A percentile compares a stretch with the other conserved stretches of the same genome.
These are phyloP conservation scores for Sebastes miniatus DNA, from an alignment of 2,797 vertebrate species.

Conservation along the genomic window DNA sequence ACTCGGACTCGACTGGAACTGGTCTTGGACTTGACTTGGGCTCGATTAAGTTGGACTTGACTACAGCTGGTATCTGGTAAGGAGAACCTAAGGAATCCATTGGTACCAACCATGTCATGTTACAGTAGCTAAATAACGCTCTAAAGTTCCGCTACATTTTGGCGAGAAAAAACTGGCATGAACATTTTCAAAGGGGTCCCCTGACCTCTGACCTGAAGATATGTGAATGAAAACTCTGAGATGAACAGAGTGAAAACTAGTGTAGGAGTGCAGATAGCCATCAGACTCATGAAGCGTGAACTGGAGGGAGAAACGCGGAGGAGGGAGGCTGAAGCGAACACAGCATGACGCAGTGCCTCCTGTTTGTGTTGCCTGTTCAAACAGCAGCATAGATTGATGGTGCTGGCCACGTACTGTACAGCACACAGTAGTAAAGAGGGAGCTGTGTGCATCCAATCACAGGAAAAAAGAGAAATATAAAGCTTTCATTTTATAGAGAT, in stretches of 20 bases:
- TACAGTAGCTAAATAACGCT: too few species aligned
- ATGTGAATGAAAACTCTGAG: too few species aligned
- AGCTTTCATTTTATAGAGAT: slow-evolving; percentile 9
- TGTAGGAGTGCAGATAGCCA: slow-evolving; percentile 19
- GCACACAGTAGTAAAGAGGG: slow-evolving; percentile 16
- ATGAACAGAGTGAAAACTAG: neutral
- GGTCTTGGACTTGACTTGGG: too few species aligned
- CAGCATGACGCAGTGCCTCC: slow-evolving; percentile 31
- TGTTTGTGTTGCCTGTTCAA: slow-evolving; percentile 52
- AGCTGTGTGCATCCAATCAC: neutral
- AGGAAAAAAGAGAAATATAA: neutral
- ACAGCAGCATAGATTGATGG: slow-evolving; percentile 43
- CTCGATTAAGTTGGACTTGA: too few species aligned
- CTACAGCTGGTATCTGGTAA: too few species aligned
- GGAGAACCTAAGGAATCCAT: too few species aligned
- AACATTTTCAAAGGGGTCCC: too few species aligned
- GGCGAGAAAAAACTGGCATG: too few species aligned
- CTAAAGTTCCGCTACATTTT: too few species aligned
- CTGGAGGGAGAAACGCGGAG: slow-evolving; percentile 10
- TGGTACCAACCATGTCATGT: too few species aligned
- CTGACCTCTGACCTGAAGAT: too few species aligned
- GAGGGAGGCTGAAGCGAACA: slow-evolving; percentile 1
- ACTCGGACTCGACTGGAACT: too few species aligned
- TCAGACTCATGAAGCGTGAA: slow-evolving; percentile 7
- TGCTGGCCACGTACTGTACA: neutral